Evolutionary conservation across 2,113 vertebrate genomes (phyloP), one percentile per base, ranked within the genome.

Genomic region (Anthoscopus minutus): DNA sequence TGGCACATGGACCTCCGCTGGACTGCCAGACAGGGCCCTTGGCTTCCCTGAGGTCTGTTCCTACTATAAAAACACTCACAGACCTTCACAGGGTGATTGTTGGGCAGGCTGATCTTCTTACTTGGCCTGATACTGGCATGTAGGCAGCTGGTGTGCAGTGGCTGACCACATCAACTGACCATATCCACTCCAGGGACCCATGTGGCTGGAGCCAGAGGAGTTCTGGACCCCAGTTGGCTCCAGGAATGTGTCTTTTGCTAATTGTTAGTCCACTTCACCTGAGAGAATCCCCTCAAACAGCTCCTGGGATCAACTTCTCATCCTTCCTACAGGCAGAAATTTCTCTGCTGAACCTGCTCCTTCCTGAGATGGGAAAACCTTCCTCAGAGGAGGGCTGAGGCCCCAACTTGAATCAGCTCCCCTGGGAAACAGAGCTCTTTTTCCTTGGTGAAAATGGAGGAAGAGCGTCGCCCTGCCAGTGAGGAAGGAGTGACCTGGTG

Each of bases 391-490:
- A n/a, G 3, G 42, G 80, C 40, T 77, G n/a, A 65, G 24, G 31
- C 2, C 15, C 11, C 10, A 25, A 30, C 7, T 35, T 3, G 4
- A 61, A 66, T 4, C 14, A 80, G 33, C 2, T 73, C 2, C 30
- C 15, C 35, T 22, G 7, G 42, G 44, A 71, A 81, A 48, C 0
- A 1, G 15, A 67, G 11, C 8, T 24, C 30, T 65, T 48, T 60
- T 38, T 73, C 15, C 24, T 33, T 38, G 13, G 15, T 21, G 17
- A n/a, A 83, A n/a, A 5, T 15, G 22, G 15, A 76, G 30, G 33
- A 69, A 18, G 31, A 6, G 4, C 2, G 7, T 27, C 1, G 2
- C 3, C 8, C 11, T 50, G 15, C 13, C 42, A 76, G 15, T 0
- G 1, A 65, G 25, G 33, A 31, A 69, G 22, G 33, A 47, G 7